Base-by-base conservation (phyloP, 1,140 invertebrate genomes). In the Drosophila jambulina region DNA sequence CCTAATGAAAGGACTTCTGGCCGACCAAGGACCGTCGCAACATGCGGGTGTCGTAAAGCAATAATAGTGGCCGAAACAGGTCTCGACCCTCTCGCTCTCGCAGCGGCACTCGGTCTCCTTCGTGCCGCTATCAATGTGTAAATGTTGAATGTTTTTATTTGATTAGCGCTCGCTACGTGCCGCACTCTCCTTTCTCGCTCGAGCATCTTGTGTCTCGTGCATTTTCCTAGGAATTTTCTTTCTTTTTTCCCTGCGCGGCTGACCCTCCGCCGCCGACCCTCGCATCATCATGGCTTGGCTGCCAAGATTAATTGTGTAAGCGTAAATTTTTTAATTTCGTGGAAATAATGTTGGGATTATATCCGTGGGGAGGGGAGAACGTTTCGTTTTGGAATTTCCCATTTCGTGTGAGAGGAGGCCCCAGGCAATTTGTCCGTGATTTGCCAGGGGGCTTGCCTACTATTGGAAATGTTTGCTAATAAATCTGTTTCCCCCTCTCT, bases 121-220 rank as follows among this genome's bases (percentile, higher is more conserved):
- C 19, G 23, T 25, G n/a, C n/a, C 12, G 45, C 80, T 86, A 86
- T 85, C 82, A 75, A 63, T 65, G 84, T 88, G 80, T 88, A 88
- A 90, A 90, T 90, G 84, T 79, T 82, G 80, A 90, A 88, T 90
- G 85, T 88, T 88, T 88, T 88, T 90, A 88, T 88, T 88, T 88
- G 84, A 88, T 88, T 88, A 88, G 84, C 84, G 84, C 71, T 87
- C 56, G 84, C 80, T 84, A 88, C 84, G 84, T 88, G 84, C 84
- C 83, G 74, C 83, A 77, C 71, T 87, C 79, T 58, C 42, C 69
- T 68, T 79, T 53, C 56, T 42, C 46, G 49, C 42, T 48, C 53
- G 32, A 56, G 78, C 70, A 75, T 85, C 63, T 82, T 78, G 69
- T 78, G 85, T 85, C 63, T 82, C 74, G 69, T 75, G 80, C 85